Base-by-base conservation (phyloP, 2,113 vertebrate species). In the Tetraodon nigroviridis region DNA sequence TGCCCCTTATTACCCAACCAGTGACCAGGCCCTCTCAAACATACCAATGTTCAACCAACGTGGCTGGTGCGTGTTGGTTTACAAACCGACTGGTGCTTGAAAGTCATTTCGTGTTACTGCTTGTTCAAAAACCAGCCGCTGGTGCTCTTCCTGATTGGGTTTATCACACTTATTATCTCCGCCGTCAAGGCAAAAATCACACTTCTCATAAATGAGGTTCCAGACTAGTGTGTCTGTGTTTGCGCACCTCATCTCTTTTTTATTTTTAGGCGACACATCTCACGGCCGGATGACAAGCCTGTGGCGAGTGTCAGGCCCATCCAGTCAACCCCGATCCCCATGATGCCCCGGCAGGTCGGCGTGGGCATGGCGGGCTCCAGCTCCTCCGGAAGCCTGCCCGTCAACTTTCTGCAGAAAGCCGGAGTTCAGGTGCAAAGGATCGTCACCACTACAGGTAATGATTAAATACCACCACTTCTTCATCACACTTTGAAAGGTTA, bases 321-420 rank as follows among this genome's bases (percentile, higher is more conserved):
- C 72, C 96, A 99, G 81, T 98, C 97, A 27, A 99, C 97, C 0
- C 97, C 97, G 2, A 95, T 99, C 82, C 97, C 97, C 64, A 99
- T 99, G 97, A 94, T 98, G 95, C 97, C 97, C 44, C 93, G 97
- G 19, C 95, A 97, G 21, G 95, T 93, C 6, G 82, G 91, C 3
- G 81, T 95, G 81, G 90, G 93, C 29, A 59, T 94, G 60, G 90
- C 92, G 2, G 87, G 91, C 79, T 93, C 94, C 79, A 91, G 90
- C 73, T 82, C 93, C 5, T 83, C 91, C 3, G 84, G 92, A 75
- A 93, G 92, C 79, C 95, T 98, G 57, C 95, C 96, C 0, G 94
- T 98, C 82, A 97, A 97, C 87, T 96, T 93, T 84, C 88, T 99
- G 56, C 96, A 99, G 81, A 93, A 96, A 64, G 95, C 97, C 0